phyloP scores from a whole-genome alignment of 2,113 vertebrate genomes.

The Chaenogobius annularis region DNA sequence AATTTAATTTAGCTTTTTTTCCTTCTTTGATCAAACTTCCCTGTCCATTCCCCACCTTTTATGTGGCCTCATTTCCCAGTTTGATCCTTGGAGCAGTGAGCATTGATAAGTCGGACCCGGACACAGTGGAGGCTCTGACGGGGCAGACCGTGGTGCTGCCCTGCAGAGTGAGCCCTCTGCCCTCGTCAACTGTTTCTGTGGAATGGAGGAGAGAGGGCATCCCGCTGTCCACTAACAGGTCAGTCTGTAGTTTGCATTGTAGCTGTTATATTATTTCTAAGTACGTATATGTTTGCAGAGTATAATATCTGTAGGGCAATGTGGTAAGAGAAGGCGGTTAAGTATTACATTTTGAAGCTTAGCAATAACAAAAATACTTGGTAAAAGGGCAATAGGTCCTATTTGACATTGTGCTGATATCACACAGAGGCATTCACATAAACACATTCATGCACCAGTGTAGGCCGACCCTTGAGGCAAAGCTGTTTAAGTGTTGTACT shows the following conservation, averaged over 20 bases:
- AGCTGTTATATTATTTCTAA: neutral
- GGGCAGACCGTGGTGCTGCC: constrained; percentile 85
- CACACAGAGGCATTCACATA: neutral
- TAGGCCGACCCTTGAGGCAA: too few species aligned
- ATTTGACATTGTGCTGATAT: too few species aligned
- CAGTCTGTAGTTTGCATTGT: neutral
- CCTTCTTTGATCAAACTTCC: neutral
- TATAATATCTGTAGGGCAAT: too few species aligned
- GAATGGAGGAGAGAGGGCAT: constrained; percentile 86
- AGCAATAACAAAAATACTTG: neutral
- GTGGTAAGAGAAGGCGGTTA: too few species aligned
- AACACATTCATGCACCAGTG: neutral
- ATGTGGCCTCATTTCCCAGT: constrained; percentile 48
- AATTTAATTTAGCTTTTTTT: constrained; percentile 18
- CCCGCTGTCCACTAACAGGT: constrained; percentile 83
- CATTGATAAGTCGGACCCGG: constrained; percentile 79
- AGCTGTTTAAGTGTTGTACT: too few species aligned
- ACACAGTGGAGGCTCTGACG: constrained; percentile 77
- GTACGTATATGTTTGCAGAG: neutral
- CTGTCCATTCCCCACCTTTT: constrained; percentile 1
- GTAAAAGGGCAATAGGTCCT: too few species aligned
- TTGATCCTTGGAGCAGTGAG: constrained; percentile 74
- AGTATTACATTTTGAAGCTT: neutral
- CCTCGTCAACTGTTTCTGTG: constrained; percentile 69
- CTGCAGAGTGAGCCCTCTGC: constrained; percentile 76